A percentile compares a stretch with the other conserved stretches of the same genome.
Conservation (phyloP, 2,888 invertebrate genomes). For the Stictocephala bisonia region DNA sequence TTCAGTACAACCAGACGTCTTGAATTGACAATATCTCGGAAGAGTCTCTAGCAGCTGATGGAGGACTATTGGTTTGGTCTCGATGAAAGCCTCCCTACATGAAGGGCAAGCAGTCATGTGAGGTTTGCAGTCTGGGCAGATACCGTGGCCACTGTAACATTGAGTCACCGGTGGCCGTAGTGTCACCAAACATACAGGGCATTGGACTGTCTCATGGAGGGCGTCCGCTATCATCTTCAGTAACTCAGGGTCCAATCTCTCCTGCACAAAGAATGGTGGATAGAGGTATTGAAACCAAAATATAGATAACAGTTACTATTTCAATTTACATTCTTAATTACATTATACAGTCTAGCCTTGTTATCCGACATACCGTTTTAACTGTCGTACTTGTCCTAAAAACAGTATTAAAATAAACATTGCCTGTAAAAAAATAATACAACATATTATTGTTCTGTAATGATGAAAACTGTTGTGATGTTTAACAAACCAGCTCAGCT, state of each 20-base stretch:
- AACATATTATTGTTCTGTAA: too few relatives aligned
- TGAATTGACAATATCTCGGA: conserved; percentile 3
- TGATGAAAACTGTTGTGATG: too few relatives aligned
- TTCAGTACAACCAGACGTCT: background rate
- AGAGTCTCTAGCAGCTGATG: conserved; percentile 16
- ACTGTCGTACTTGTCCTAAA: too few relatives aligned
- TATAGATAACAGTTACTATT: too few relatives aligned
- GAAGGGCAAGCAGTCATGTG: background rate
- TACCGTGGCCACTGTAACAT: conserved; percentile 8
- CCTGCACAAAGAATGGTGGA: too few relatives aligned
- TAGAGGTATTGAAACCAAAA: too few relatives aligned
- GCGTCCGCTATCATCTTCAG: conserved; percentile 7
- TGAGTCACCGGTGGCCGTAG: background rate
- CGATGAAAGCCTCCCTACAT: background rate
- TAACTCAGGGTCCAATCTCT: background rate
- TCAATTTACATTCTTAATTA: too few relatives aligned
- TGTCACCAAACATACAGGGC: conserved; percentile 4
- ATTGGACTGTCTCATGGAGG: conserved; percentile 2
- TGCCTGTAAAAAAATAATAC: too few relatives aligned
- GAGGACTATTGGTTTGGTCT: background rate
- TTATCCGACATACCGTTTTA: too few relatives aligned
- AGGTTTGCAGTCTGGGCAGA: conserved; percentile 14
- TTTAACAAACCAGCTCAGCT: too few relatives aligned
- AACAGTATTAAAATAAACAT: too few relatives aligned
- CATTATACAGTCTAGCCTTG: too few relatives aligned